Base-by-base conservation (phyloP, 2,888 invertebrate species). In the Myathropa florea region DNA sequence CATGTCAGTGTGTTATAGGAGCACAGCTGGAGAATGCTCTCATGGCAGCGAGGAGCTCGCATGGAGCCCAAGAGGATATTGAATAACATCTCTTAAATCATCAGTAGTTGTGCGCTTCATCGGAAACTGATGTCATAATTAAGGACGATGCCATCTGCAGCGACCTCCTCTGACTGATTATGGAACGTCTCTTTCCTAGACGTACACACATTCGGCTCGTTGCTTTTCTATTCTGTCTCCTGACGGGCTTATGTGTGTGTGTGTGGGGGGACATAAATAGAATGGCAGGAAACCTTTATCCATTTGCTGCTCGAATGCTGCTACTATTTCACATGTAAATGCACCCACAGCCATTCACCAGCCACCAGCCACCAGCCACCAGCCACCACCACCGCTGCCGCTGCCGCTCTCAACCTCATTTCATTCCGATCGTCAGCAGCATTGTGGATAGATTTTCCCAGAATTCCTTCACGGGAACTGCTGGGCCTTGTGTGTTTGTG, bases 161-260 rank as follows among this genome's bases (percentile, higher is more conserved):
- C 83, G 79, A 86, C 83, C 78, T 83, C 73, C 60, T 83, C 75
- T 86, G 83, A 86, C 78, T 79, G 83, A 86, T 86, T 86, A 86
- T 61, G 83, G 70, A 86, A 75, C 71, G 70, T 63, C 72, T 55
- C 60, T 23, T 36, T 24, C n/a, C 23, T 23, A 23, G 57, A 14
- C 57, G 23, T 23, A n/a, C 46, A n/a, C n/a, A 6, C n/a, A 46
- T n/a, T 4, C n/a, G 18, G 6, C 39, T 39, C 39, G n/a, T 14
- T 39, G n/a, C 18, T 9, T 9, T 2, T 9, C n/a, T n/a, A n/a
- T n/a, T 33, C 33, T 33, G 33, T 9, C 46, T 71, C 23, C 23
- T 24, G 55, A 24, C 46, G 63, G 21, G 28, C 10, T n/a, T 55
- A 10, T 21, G 23, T n/a, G 7, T 55, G 60, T 2, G 26, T 60